A percentile compares a stretch with the other conserved stretches of the same genome.
Conservation (phyloP, 1,140 invertebrate species). For the Pseudomyrmex sp. region DNA sequence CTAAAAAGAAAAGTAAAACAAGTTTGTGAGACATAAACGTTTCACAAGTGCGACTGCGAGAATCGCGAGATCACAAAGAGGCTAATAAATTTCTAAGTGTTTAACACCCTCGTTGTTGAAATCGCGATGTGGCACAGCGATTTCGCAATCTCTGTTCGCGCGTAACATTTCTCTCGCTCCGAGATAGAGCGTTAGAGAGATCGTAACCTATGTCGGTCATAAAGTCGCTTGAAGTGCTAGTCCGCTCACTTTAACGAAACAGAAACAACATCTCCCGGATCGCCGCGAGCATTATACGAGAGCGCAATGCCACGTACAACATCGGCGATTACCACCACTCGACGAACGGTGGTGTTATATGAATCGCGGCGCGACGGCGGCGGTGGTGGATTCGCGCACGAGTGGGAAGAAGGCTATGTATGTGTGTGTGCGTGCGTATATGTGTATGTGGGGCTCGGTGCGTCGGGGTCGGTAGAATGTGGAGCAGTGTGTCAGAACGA, state of each 20-base stretch:
- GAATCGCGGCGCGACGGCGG: slow-evolving; percentile 46
- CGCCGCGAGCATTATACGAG: slow-evolving; percentile 25
- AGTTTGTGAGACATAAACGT: no score
- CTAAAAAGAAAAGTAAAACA: no score
- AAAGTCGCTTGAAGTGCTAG: slow-evolving; percentile 47
- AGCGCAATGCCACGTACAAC: slow-evolving; percentile 25
- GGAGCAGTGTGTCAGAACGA: slow-evolving; percentile 82
- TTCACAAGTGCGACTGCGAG: no score
- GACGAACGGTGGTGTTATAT: slow-evolving; percentile 40
- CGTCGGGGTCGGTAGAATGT: slow-evolving; percentile 77
- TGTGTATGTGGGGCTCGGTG: slow-evolving; percentile 32
- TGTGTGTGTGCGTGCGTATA: no score
- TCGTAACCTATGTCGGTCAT: slow-evolving; percentile 51
- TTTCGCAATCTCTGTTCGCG: slow-evolving; percentile 18
- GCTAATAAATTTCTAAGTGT: no score
- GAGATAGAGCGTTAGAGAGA: slow-evolving; percentile 15
- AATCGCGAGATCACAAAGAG: no score
- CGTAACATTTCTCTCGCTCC: neutral
- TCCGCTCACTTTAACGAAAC: slow-evolving; percentile 64
- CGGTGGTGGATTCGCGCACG: neutral
- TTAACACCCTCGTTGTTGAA: slow-evolving; percentile 1
- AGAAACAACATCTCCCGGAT: slow-evolving; percentile 54
- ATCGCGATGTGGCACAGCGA: neutral
- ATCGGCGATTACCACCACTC: slow-evolving; percentile 56
- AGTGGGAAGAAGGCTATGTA: neutral